Conservation (phyloP, 2,888 invertebrate genomes). For the Clitarchus hookeri region DNA sequence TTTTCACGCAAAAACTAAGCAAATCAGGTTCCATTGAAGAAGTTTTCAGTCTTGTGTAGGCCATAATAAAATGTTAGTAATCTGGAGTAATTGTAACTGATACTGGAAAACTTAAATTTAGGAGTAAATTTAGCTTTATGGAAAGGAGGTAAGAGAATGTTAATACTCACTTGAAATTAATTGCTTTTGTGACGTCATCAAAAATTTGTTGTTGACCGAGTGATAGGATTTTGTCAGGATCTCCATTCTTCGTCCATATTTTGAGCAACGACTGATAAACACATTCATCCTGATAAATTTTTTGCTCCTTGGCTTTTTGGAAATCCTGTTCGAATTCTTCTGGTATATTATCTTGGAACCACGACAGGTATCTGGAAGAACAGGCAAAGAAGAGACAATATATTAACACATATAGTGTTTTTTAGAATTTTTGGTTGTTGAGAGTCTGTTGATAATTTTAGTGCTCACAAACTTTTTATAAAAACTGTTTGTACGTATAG, state of each 20-base stretch:
- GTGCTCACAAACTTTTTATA: too few species aligned
- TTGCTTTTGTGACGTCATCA: slow-evolving; percentile 48
- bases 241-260: slow-evolving; percentile 48
- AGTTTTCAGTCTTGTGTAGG: too few species aligned
- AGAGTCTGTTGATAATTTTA: too few species aligned
- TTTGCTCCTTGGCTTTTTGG: slow-evolving; percentile 45
- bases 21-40: too few species aligned
- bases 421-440: too few species aligned
- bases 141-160: background rate
- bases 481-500: too few species aligned
- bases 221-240: background rate
- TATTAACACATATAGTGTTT: too few species aligned
- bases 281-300: slow-evolving; percentile 48
- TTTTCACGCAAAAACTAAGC: too few species aligned
- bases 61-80: too few species aligned
- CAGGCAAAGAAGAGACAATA: background rate
- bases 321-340: slow-evolving; percentile 39
- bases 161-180: slow-evolving; percentile 41
- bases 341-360: slow-evolving; percentile 30
- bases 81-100: too few species aligned
- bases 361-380: slow-evolving; percentile 31
- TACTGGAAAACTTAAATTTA: too few species aligned
- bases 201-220: slow-evolving; percentile 47
- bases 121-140: too few species aligned
- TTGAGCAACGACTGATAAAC: slow-evolving; percentile 52